phyloP scores from a whole-genome alignment of 2,113 vertebrate genomes.

The Loxodonta africana region DNA sequence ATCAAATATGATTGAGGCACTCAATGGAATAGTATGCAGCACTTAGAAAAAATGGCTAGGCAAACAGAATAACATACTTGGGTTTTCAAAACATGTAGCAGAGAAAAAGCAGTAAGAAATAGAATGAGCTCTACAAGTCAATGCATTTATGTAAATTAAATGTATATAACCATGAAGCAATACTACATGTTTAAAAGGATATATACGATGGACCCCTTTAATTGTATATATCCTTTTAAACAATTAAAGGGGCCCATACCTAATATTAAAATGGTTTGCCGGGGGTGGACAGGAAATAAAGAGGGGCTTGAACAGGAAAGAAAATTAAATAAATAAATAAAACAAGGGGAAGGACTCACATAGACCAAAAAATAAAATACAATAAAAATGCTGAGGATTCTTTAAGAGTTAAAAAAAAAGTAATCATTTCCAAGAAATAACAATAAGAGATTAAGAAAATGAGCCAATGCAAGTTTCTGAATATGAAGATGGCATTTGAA shows the following conservation, averaged over 20 bases:
- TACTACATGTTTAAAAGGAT: neutral
- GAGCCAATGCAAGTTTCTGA: neutral
- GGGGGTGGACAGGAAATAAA: neutral
- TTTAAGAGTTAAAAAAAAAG: constrained; percentile 49
- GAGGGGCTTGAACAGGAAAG: neutral
- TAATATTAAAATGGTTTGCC: neutral
- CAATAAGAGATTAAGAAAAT: constrained; percentile 7
- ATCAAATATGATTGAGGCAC: neutral
- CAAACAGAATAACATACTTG: neutral
- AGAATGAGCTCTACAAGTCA: neutral
- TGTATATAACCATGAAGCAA: neutral
- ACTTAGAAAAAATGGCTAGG: constrained; percentile 11
- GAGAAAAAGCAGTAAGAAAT: constrained; percentile 26
- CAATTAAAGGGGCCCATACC: neutral
- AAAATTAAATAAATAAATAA: neutral
- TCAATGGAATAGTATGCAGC: neutral
- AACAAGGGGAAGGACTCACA: neutral
- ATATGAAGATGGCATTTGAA: neutral
- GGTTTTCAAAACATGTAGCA: neutral
- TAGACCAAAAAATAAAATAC: neutral
- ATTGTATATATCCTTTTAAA: too few relatives aligned
- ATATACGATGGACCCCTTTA: too few relatives aligned
- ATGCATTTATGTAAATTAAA: neutral
- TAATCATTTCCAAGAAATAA: neutral
- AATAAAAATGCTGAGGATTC: neutral